These are phyloP conservation scores for Lichenostomus cassidix DNA, from an alignment of 2,113 vertebrate genomes.

Conservation along the genomic window DNA sequence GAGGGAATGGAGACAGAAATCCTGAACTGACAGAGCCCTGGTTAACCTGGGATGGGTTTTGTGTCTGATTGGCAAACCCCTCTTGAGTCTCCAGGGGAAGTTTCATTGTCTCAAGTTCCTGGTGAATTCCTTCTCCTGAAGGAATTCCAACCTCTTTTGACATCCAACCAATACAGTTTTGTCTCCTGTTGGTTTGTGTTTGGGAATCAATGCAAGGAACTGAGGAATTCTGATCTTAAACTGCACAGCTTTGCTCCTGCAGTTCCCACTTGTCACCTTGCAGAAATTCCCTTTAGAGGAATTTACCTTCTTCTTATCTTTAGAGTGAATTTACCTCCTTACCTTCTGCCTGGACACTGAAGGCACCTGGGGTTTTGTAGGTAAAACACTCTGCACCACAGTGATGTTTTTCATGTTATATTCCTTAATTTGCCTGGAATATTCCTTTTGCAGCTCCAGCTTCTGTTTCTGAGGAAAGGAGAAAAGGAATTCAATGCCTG, in stretches of 20 bases:
- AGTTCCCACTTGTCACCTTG: fast-evolving
- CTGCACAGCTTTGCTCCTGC: not conserved
- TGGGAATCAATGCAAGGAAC: not conserved
- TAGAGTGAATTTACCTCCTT: not conserved
- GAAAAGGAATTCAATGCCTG: not conserved
- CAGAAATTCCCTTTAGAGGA: not conserved
- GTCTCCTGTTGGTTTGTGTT: not conserved
- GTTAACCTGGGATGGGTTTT: not conserved
- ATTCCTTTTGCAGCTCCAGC: slow-evolving; percentile 83
- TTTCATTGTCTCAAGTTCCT: fast-evolving
- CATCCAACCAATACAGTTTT: not conserved
- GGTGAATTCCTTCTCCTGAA: not conserved
- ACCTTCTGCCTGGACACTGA: slow-evolving; percentile 70
- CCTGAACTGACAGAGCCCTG: not conserved
- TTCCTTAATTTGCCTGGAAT: slow-evolving; percentile 82
- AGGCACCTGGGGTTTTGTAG: slow-evolving; percentile 55
- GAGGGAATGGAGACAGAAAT: not conserved
- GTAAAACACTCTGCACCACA: slow-evolving; percentile 45
- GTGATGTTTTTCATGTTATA: slow-evolving; percentile 80
- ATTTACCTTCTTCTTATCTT: no score
- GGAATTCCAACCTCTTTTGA: not conserved
- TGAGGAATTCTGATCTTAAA: not conserved
- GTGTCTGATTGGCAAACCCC: not conserved
- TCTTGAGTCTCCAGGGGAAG: not conserved
- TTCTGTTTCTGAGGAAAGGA: slow-evolving; percentile 81